Percentiles rank a stretch among this genome's conserved stretches.
Conservation (phyloP, 2,113 vertebrate species). For the Origma solitaria region DNA sequence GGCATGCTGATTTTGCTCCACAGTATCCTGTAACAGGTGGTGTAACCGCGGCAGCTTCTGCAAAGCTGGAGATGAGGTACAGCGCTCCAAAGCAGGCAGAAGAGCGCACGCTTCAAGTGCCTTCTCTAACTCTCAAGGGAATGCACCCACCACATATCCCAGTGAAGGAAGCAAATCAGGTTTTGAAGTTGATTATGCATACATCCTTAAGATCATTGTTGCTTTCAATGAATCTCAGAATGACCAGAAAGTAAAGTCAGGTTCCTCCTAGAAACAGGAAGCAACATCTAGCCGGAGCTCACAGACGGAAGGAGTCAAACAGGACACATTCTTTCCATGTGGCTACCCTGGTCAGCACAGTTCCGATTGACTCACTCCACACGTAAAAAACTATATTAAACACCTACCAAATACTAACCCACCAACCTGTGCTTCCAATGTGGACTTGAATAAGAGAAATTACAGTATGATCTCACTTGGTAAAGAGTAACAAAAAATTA, state of each 20-base stretch:
- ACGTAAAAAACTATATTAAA: background rate
- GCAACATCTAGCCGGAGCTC: background rate
- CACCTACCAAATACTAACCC: background rate
- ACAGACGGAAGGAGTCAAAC: background rate
- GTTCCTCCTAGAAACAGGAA: background rate
- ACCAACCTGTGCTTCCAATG: background rate
- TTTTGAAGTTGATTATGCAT: background rate
- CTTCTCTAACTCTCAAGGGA: background rate
- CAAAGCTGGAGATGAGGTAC: background rate
- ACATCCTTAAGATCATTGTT: background rate
- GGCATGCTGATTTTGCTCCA: background rate
- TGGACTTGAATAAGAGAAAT: background rate
- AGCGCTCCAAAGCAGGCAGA: too few species aligned
- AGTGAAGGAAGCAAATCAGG: too few species aligned
- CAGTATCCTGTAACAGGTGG: too few species aligned
- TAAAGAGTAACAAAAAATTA: background rate
- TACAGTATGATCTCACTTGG: background rate
- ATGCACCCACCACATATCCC: background rate
- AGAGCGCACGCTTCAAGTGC: fast-evolving
- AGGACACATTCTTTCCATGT: background rate
- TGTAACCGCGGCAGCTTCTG: background rate
- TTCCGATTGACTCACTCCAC: background rate
- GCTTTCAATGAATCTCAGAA: background rate
- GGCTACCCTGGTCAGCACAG: background rate
- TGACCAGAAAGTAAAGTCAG: background rate